Evolutionary conservation across 1,140 invertebrate species (phyloP), one percentile per base, ranked within the genome.

Genomic region (Mylabris phalerata): DNA sequence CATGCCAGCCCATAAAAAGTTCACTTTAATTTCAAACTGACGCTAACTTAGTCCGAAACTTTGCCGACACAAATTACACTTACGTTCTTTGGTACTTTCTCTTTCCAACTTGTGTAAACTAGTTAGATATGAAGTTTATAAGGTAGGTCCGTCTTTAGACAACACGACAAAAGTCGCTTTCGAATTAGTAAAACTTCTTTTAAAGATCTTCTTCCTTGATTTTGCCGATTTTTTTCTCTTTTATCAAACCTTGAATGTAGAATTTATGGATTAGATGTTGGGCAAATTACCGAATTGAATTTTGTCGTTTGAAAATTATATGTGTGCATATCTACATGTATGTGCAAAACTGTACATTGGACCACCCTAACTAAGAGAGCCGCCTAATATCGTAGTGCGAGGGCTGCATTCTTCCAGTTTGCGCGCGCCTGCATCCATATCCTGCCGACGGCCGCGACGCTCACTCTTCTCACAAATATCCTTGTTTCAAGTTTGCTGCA

Each of bases 21-120:
- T 70, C 60, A 63, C 62, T 69, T 70, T 70, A 70, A 70, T 70
- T 70, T 67, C 69, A 64, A 70, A 70, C 68, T 70, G 51, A 47
- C 63, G 60, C 63, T 59, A 64, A 64, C 56, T 64, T 64, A 61
- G 69, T 65, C 64, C 67, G 61, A 69, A 71, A 71, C 69, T 71
- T 69, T 62, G 63, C 66, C 67, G 64, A 68, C 67, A 66, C 67
- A 67, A 71, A 71, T 69, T 71, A 69, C 67, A 71, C 69, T 71
- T 71, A 71, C 67, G 69, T 64, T 66, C 66, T 65, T 69, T 69
- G 19, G 69, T 68, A 71, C 69, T 71, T 71, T 71, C 69, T 71
- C 69, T 71, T 71, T 71, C 69, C 68, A 67, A 69, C 67, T 69
- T 64, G 67, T 59, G 60, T 68, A 67, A 71, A 71, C 63, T 64